Conservation (phyloP, 2,797 vertebrate species). For the Trematomus bernacchii region DNA sequence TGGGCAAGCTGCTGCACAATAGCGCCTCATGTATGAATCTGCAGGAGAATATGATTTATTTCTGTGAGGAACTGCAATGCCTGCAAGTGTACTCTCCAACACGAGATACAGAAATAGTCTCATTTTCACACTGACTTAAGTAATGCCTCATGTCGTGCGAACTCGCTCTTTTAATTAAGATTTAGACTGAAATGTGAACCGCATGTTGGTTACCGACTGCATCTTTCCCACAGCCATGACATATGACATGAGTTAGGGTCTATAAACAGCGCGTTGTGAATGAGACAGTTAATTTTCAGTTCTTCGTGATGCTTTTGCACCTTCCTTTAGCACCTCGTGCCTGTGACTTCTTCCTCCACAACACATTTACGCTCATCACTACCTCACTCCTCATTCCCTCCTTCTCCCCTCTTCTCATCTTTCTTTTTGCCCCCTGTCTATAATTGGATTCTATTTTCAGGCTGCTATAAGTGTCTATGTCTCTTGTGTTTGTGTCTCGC, state of each 20-base stretch:
- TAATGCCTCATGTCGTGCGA: constrained; percentile 21
- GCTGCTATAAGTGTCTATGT: constrained; percentile 84
- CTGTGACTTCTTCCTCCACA: constrained; percentile 78
- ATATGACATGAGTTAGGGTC: constrained; percentile 53
- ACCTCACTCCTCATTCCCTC: constrained; percentile 67
- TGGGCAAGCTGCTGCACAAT: constrained; percentile 47
- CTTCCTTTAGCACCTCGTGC: constrained; percentile 80
- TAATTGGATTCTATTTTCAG: constrained; percentile 92
- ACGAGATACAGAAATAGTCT: constrained; percentile 40
- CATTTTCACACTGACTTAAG: constrained; percentile 33
- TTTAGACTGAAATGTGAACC: constrained; percentile 22
- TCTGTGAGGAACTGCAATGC: constrained; percentile 31
- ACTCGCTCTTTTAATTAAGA: constrained; percentile 38
- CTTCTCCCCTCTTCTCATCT: constrained; percentile 71
- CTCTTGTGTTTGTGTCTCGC: constrained; percentile 87
- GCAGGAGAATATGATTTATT: constrained; percentile 53
- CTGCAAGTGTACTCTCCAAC: constrained; percentile 37
- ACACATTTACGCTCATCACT: constrained; percentile 77
- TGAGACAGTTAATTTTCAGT: constrained; percentile 73
- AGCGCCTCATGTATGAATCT: constrained; percentile 24
- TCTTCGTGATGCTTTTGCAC: constrained; percentile 76
- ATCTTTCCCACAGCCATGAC: constrained; percentile 41
- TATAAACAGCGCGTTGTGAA: constrained; percentile 65
- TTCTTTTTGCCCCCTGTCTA: constrained; percentile 81
- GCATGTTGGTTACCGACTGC: constrained; percentile 25